These are phyloP conservation scores for Bemisia tabaci DNA, from an alignment of 1,140 invertebrate species.

Conservation along the genomic window DNA sequence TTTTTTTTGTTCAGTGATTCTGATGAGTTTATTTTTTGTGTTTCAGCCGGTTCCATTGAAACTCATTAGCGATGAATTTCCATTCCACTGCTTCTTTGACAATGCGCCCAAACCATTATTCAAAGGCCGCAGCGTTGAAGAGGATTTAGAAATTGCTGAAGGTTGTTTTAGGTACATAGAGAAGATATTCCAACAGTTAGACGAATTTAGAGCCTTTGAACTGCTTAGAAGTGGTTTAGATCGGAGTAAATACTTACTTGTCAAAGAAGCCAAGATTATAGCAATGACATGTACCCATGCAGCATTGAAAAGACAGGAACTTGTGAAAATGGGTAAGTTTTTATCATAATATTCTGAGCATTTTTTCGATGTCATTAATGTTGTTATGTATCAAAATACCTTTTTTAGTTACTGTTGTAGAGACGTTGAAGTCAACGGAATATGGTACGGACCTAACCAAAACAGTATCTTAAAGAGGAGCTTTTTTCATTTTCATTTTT, in stretches of 20 bases:
- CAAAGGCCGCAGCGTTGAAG: constrained; percentile 57
- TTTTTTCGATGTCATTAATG: too few species aligned
- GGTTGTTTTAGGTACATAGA: constrained; percentile 86
- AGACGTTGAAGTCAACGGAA: too few species aligned
- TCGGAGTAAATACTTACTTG: constrained; percentile 87
- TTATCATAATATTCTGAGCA: constrained; percentile 4
- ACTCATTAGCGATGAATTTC: constrained; percentile 62
- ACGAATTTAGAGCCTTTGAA: constrained; percentile 98
- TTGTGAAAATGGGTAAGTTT: constrained; percentile 72
- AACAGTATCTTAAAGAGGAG: too few species aligned
- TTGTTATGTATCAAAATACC: too few species aligned
- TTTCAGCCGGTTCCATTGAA: constrained; percentile 30
- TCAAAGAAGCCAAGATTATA: constrained; percentile 99
- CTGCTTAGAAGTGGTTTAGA: constrained; percentile 86
- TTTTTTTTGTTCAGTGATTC: too few species aligned
- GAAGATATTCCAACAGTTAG: constrained; percentile 90
- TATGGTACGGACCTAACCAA: too few species aligned
- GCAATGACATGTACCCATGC: constrained; percentile 99
- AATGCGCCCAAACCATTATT: constrained; percentile 90
- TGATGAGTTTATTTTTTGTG: too few species aligned
- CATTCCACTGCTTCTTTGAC: constrained; percentile 81
- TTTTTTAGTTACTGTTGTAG: too few species aligned
- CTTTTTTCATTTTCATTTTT: too few species aligned
- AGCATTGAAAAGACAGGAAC: constrained; percentile 87
- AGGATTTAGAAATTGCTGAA: constrained; percentile 81